These are phyloP conservation scores for Limenitis camilla DNA, from an alignment of 2,888 invertebrate genomes.

Conservation along the genomic window DNA sequence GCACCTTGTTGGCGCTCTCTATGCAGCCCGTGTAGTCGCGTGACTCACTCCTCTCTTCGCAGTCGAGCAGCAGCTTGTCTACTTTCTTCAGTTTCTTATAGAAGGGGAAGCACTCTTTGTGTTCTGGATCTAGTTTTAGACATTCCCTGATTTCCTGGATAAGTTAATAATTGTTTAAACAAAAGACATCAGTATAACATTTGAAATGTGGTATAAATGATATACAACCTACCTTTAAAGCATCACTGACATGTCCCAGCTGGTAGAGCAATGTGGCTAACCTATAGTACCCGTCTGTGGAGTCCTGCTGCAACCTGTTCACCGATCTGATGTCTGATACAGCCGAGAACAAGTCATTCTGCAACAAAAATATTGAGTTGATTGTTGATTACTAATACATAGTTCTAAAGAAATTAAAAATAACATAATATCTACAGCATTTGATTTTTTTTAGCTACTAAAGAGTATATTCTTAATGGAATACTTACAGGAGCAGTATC, in stretches of 20 bases:
- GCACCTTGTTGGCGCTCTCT: slow-evolving; percentile 77
- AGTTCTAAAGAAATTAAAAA: no score
- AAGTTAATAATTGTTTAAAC: neutral
- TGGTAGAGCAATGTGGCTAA: slow-evolving; percentile 90
- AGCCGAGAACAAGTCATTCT: slow-evolving; percentile 88
- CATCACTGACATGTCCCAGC: slow-evolving; percentile 92
- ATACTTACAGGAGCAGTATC: no score
- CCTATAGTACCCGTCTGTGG: slow-evolving; percentile 88
- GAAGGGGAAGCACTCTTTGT: slow-evolving; percentile 95
- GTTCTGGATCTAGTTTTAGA: slow-evolving; percentile 96
- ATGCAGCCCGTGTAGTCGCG: slow-evolving; percentile 81
- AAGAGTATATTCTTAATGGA: no score
- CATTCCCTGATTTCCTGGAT: slow-evolving; percentile 92
- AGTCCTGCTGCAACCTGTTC: slow-evolving; percentile 93
- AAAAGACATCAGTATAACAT: neutral
- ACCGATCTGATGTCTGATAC: slow-evolving; percentile 92
- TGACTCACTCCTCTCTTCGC: slow-evolving; percentile 75
- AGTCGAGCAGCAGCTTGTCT: slow-evolving; percentile 82
- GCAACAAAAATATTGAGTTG: slow-evolving; percentile 16
- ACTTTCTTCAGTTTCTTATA: slow-evolving; percentile 97
- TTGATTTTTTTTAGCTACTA: no score
- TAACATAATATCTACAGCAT: no score
- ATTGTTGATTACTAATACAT: no score
- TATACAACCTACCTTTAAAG: slow-evolving; percentile 79
- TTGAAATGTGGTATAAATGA: neutral